These are phyloP conservation scores for Trachelus stipa DNA, from an alignment of 2,888 invertebrate species.

Conservation along the genomic window DNA sequence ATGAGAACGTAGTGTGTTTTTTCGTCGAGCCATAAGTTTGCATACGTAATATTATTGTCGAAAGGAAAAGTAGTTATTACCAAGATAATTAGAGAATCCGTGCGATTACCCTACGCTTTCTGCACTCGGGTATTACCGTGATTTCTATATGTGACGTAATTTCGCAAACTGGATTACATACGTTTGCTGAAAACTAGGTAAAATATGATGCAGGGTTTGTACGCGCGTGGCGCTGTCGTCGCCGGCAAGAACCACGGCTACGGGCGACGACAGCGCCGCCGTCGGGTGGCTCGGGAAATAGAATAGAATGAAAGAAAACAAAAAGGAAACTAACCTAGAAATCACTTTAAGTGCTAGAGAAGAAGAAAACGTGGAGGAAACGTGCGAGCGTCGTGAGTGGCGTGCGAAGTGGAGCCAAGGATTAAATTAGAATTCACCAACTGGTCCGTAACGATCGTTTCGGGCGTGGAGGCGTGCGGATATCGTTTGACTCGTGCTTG, in stretches of 20 bases:
- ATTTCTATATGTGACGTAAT: constrained; percentile 56
- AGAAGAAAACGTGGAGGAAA: background rate
- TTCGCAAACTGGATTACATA: constrained; percentile 8
- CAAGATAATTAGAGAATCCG: constrained; percentile 32
- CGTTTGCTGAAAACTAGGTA: background rate
- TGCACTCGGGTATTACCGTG: constrained; percentile 50
- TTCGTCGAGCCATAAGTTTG: background rate
- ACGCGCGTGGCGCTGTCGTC: background rate
- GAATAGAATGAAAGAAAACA: background rate
- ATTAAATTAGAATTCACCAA: background rate
- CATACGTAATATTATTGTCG: background rate
- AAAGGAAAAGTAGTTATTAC: background rate
- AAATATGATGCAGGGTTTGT: background rate
- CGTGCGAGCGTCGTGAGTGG: background rate
- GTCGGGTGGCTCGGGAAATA: background rate
- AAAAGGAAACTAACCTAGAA: background rate
- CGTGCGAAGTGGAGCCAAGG: background rate
- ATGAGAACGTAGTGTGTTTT: background rate
- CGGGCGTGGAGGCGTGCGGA: background rate
- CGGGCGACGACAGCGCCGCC: background rate
- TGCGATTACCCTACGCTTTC: constrained; percentile 55
- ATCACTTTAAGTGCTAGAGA: background rate
- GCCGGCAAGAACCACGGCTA: background rate
- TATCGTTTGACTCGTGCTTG: background rate
- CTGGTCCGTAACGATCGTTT: background rate